phyloP scores from a whole-genome alignment of 2,113 vertebrate species.

The Xyliphius kryptos region DNA sequence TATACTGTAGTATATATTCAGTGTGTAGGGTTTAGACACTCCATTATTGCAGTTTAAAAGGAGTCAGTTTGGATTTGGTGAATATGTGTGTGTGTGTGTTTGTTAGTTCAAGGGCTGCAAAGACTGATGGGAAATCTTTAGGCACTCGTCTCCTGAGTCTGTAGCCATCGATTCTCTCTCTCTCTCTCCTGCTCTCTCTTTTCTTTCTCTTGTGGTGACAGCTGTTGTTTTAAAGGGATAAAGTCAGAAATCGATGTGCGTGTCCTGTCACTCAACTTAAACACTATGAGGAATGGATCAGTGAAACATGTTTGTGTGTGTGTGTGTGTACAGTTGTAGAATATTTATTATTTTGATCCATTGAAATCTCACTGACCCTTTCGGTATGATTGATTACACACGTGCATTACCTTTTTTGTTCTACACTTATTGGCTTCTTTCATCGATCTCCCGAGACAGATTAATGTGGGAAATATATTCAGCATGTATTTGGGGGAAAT shows the following conservation, averaged over 20 bases:
- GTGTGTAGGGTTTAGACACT: too few relatives aligned
- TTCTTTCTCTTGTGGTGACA: conserved; percentile 32
- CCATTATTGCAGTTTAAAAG: too few relatives aligned
- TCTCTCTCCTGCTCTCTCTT: conserved; percentile 8
- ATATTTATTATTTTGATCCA: conserved; percentile 71
- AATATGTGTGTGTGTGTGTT: conserved; percentile 11
- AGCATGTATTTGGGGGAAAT: conserved; percentile 6
- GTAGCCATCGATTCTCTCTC: conserved; percentile 41
- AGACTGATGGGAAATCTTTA: conserved; percentile 51
- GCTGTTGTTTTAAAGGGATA: conserved; percentile 54
- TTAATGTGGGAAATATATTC: conserved; percentile 18
- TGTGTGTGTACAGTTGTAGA: too few relatives aligned
- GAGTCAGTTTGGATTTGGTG: too few relatives aligned
- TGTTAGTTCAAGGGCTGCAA: conserved; percentile 17
- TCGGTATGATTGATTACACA: conserved; percentile 69
- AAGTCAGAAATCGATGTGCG: conserved; percentile 47
- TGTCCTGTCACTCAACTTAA: conserved; percentile 46
- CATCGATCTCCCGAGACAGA: conserved; percentile 33
- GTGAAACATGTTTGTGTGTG: too few relatives aligned
- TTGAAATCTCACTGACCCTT: conserved; percentile 62
- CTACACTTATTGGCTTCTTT: conserved; percentile 46
- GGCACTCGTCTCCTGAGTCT: conserved; percentile 30
- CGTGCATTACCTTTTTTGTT: conserved; percentile 55
- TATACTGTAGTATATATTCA: too few relatives aligned
- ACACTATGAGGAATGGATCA: conserved; percentile 53